Base-by-base conservation (phyloP, 1,140 invertebrate genomes). In the Bombus pascuorum region DNA sequence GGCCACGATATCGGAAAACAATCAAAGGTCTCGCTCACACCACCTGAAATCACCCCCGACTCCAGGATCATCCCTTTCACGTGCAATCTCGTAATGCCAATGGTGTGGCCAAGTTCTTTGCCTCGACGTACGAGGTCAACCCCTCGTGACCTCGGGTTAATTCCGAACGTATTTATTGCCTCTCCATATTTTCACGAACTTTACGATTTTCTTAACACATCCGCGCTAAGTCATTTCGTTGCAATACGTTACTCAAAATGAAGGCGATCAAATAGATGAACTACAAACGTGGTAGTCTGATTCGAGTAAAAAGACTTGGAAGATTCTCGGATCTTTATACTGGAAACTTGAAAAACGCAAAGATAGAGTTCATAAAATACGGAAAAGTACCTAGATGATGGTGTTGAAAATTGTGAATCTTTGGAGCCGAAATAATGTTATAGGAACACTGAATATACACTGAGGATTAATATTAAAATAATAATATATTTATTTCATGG, bases 1-100 rank as follows among this genome's bases (percentile, higher is more conserved):
- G 71, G 81, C 42, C 57, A 62, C 75, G 81, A 84, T 93, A 93
- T 92, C 85, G 92, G 91, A 91, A 92, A 93, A 92, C 92, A 92
- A 93, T 93, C 87, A 86, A 87, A 90, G 85, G 66, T 79, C 79
- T 57, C n/a, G n/a, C 71, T 39, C 79, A 39, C 62, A 34, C 75
- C 22, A 37, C 68, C 32, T 62, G 15, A 47, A 71, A 42, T 39
- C 66, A 37, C 59, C 68, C n/a, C 59, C 18, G 34, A 10, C 22
- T 34, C 68, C 39, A 15, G 22, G 34, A 66, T 59, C 74, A 39
- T 71, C 86, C 59, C 76, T 53, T 32, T 34, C 44, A 44, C 66
- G 80, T 75, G 44, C 65, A 57, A 57, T 81, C 37, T n/a, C 86
- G 71, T 47, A 37, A 28, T 25, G 62, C 37, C 32, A 28, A 37